These are phyloP conservation scores for Pelagia noctiluca DNA, from an alignment of 30 jellyfish, hydroid and myxozoan genomes.

Conservation along the genomic window DNA sequence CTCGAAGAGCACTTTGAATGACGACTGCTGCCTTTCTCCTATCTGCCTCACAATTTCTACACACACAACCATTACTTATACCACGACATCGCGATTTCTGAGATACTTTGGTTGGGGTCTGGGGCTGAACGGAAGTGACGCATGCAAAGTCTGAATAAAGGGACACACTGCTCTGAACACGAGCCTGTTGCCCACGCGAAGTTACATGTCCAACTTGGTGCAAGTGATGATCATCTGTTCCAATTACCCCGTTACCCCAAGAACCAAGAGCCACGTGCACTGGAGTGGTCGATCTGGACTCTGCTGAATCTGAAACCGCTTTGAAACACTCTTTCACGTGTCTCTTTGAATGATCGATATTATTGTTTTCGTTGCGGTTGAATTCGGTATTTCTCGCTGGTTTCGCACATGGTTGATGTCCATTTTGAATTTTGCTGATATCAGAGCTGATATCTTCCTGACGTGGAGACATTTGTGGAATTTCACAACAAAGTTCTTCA, in stretches of 20 bases:
- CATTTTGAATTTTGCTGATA: not conserved
- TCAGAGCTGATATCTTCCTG: not conserved
- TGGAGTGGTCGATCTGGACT: conserved; percentile 1
- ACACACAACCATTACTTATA: not conserved
- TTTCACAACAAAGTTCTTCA: not conserved
- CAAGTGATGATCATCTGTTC: conserved; percentile 3
- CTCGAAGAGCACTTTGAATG: conserved; percentile 65
- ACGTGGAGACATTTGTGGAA: not conserved
- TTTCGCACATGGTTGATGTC: too few species aligned
- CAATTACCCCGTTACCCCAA: conserved; percentile 66
- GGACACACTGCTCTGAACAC: conserved; percentile 48
- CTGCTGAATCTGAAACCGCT: not conserved
- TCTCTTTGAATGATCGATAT: not conserved
- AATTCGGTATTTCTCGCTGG: not conserved
- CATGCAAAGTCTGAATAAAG: conserved; percentile 34
- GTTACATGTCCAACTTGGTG: conserved; percentile 37
- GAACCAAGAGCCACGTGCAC: conserved; percentile 31
- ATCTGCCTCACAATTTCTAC: conserved; percentile 4
- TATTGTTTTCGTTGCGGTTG: not conserved
- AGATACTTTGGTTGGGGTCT: not conserved
- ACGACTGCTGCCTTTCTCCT: conserved; percentile 65
- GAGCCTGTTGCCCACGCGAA: conserved; percentile 48
- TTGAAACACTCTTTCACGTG: conserved; percentile 13
- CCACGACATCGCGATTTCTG: conserved; percentile 2
- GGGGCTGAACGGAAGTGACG: conserved; percentile 20